These are phyloP conservation scores for Anthrax anthrax DNA, from an alignment of 2,888 invertebrate species.

Conservation along the genomic window DNA sequence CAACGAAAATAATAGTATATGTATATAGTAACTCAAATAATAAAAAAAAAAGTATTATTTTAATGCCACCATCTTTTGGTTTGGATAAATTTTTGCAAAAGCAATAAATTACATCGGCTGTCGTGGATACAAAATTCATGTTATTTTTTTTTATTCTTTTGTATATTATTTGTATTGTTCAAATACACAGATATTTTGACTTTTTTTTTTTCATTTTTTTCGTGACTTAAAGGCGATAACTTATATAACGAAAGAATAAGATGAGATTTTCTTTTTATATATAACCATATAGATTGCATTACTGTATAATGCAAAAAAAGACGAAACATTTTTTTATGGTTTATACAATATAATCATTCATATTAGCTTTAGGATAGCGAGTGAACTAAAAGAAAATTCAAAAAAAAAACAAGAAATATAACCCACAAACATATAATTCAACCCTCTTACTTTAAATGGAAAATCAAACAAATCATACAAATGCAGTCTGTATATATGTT, in stretches of 20 bases:
- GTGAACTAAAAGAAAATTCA: no score
- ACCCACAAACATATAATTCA: no score
- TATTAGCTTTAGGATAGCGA: no score
- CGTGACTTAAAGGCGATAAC: no score
- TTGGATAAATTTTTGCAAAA: conserved; percentile 2
- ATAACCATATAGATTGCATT: no score
- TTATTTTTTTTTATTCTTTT: background rate
- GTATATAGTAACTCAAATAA: no score
- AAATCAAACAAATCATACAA: no score
- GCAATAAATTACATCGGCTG: conserved; percentile 9
- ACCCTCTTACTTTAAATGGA: background rate
- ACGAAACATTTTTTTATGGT: background rate
- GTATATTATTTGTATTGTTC: background rate
- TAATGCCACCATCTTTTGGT: background rate
- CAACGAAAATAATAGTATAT: no score
- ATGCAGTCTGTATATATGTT: no score
- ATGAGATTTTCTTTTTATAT: background rate
- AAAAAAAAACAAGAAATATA: background rate
- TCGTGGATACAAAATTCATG: conserved; percentile 1
- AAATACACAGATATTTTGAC: no score
- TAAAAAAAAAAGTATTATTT: background rate
- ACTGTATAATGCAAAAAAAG: background rate
- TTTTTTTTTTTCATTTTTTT: no score
- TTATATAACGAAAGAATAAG: no score
- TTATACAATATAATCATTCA: background rate